Evolutionary conservation across 2,113 vertebrate genomes (phyloP), one percentile per base, ranked within the genome.

Genomic region (Arenaria interpres): DNA sequence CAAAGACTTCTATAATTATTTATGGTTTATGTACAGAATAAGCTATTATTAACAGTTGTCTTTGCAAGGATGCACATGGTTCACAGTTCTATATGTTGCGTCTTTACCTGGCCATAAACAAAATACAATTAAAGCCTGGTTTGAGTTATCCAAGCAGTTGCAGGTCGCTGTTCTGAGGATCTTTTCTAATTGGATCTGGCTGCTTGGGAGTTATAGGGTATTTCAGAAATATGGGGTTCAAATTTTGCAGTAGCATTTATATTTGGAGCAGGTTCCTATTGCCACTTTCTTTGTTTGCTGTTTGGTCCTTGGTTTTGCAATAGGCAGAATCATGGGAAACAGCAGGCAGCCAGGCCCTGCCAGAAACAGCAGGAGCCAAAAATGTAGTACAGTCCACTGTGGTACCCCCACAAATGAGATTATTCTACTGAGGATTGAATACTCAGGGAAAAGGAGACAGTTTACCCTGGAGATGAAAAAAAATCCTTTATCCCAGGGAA

Each of bases 261-360:
- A 27, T 56, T 48, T 77, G 46, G 23, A 66, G 35, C 2, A 23
- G 14, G 53, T 33, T 89, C n/a, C 51, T 81, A 9, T 23, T 39
- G 39, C 30, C 1, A 0, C 16, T n/a, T 21, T 53, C 48, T 69
- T 64, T 1, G 2, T 64, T 39, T 53, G 19, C 63, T 48, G 14
- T 57, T 67, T 69, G 30, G 48, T 75, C 39, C 37, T 80, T 80
- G n/a, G 14, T n/a, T 86, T 81, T 77, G 24, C 15, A 80, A 20
- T 12, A 50, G 27, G n/a, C 5, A 37, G 62, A 27, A n/a, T 53
- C 27, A 43, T 23, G 24, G 33, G 20, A 33, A 41, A 51, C 59
- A 53, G 14, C 22, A 69, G 54, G 33, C 30, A 67, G 20, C 21
- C 10, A 54, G 27, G 28, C 19, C 39, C 41, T 84, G 18, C 33